These are phyloP conservation scores for Amiota mariae DNA, from an alignment of 2,888 invertebrate genomes.

Conservation along the genomic window DNA sequence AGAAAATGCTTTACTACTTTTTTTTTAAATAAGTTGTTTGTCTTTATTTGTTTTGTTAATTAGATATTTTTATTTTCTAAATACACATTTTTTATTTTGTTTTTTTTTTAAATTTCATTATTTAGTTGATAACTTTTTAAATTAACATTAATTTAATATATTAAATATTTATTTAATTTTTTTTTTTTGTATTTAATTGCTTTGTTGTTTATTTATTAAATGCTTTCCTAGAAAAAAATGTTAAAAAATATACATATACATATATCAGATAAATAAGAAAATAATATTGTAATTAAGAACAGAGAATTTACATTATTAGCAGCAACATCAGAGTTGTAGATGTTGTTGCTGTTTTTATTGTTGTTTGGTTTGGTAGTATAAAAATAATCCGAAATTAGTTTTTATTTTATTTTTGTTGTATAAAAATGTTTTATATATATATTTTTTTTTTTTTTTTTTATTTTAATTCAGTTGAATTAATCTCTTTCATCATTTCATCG, in stretches of 20 bases:
- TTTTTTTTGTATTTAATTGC: constrained; percentile 2
- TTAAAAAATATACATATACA: no score
- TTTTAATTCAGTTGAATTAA: not conserved
- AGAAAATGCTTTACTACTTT: constrained; percentile 22
- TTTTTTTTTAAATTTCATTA: constrained; percentile 30
- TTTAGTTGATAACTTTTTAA: constrained; percentile 16
- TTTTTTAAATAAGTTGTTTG: constrained; percentile 25
- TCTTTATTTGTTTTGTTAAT: constrained; percentile 21
- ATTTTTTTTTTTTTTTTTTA: no score
- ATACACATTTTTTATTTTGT: constrained; percentile 20
- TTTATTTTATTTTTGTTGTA: constrained; percentile 1
- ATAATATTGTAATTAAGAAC: not conserved
- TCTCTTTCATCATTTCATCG: not conserved
- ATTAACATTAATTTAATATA: constrained; percentile 17
- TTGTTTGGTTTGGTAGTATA: not conserved
- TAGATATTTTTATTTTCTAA: constrained; percentile 16
- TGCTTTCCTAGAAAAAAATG: no score
- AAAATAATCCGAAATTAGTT: not conserved
- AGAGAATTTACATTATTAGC: not conserved
- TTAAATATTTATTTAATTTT: constrained; percentile 3
- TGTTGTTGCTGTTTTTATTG: constrained; percentile 25
- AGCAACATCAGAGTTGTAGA: no score
- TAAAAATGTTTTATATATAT: not conserved
- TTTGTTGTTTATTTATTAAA: constrained; percentile 7
- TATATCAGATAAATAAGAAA: not conserved